Evolutionary conservation across 2,113 vertebrate genomes (phyloP), one percentile per base, ranked within the genome.

Genomic region (Calypte anna): DNA sequence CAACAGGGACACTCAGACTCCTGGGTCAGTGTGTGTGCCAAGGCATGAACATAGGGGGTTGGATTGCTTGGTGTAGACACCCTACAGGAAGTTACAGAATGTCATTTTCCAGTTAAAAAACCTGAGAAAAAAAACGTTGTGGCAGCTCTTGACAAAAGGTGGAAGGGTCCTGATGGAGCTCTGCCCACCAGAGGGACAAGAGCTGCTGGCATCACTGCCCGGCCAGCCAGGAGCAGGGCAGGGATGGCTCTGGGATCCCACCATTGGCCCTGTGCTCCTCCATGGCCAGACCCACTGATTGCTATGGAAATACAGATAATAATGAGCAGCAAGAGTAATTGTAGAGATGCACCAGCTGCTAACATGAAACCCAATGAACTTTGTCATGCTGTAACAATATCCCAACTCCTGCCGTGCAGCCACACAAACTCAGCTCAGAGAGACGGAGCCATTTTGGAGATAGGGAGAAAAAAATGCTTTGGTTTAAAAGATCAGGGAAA

Each of bases 1-100:
- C 81, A 4, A 0, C 0, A 1, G 74, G 82, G 67, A 75, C 4
- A 2, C 43, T 38, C 46, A 3, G 31, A 1, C 14, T 18, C 1
- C 43, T 17, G 0, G 22, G 25, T 2, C 63, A 14, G 3, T 64
- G 13, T 0, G 0, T 1, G 3, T 18, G 1, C 18, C 8, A 13
- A 33, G 7, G 33, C 3, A 10, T 3, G 1, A 8, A 12, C 20
- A 1, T 4, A 44, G 57, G 11, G 3, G 6, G 12, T 4, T 3
- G 48, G 14, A 1, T 1, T 20, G 5, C 1, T 2, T 4, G 0
- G 9, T 5, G 43, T 0, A 18, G 59, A 14, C 8, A 31, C 3
- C 13, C 5, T 9, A 31, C 1, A 0, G 53, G 4, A 36, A 18
- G 64, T 4, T 7, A 10, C 12, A 36, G 15, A 43, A 48, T 8